Evolutionary conservation across 2,888 invertebrate species (phyloP).

Genomic region (Petrolisthes manimaculis): DNA sequence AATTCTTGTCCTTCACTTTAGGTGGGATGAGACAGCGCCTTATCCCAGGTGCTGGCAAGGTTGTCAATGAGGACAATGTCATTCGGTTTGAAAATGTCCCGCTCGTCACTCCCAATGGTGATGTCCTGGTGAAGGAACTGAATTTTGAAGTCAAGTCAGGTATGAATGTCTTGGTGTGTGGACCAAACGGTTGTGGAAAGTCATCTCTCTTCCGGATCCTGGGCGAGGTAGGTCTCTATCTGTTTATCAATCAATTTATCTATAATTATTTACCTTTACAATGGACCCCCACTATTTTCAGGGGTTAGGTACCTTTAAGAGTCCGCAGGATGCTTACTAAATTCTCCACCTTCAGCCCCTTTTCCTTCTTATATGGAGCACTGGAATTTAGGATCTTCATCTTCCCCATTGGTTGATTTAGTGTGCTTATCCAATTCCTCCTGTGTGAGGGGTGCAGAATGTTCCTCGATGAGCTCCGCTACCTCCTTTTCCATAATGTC

Average conservation of each 20-base stretch:
- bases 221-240: slow-evolving; percentile 78
- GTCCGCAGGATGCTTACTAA: background rate
- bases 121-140: slow-evolving; percentile 89
- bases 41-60: slow-evolving; percentile 82
- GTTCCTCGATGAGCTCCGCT: too few relatives aligned
- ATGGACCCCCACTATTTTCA: background rate
- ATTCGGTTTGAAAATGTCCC: slow-evolving; percentile 94
- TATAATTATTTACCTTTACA: background rate
- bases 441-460: too few relatives aligned
- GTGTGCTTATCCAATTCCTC: too few relatives aligned
- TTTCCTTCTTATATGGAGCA: too few relatives aligned
- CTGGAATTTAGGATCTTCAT: too few relatives aligned
- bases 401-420: too few relatives aligned
- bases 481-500: too few relatives aligned
- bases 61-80: slow-evolving; percentile 85
- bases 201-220: slow-evolving; percentile 95
- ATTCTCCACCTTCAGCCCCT: too few relatives aligned
- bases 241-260: background rate
- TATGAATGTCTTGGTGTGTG: slow-evolving; percentile 97
- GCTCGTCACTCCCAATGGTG: slow-evolving; percentile 96
- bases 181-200: slow-evolving; percentile 98
- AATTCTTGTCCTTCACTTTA: slow-evolving; percentile 43
- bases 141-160: slow-evolving; percentile 93
- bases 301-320: background rate
- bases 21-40: slow-evolving; percentile 69